Evolutionary conservation across 1,140 invertebrate genomes (phyloP).

Genomic region (Anastrepha obliqua): DNA sequence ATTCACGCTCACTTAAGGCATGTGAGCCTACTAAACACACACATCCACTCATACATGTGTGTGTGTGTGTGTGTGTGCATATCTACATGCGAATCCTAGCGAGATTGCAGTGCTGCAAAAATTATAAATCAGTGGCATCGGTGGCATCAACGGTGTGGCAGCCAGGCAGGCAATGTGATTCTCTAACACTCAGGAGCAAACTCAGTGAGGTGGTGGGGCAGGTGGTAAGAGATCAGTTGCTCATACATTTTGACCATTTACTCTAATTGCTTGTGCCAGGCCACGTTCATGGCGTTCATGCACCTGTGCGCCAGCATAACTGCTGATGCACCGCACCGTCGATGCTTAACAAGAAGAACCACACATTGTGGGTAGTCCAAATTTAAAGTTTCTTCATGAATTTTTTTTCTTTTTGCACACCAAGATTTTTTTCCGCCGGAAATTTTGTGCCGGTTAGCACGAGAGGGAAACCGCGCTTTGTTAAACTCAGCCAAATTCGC

Average conservation of each 20-base stretch:
- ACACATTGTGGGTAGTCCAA: not conserved
- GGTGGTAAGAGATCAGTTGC: not conserved
- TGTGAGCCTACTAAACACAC: not conserved
- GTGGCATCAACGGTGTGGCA: not conserved
- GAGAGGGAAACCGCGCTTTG: too few species aligned
- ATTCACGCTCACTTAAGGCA: conserved; percentile 10
- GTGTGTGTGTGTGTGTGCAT: not conserved
- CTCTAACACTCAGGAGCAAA: not conserved
- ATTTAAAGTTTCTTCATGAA: too few species aligned
- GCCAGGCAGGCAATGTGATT: not conserved
- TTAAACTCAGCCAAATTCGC: too few species aligned
- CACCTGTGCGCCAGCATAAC: not conserved
- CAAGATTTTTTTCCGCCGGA: too few species aligned
- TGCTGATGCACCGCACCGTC: not conserved
- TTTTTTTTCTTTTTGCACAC: too few species aligned
- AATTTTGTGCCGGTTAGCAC: too few species aligned
- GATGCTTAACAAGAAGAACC: conserved; percentile 7
- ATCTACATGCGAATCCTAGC: not conserved
- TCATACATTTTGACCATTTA: not conserved
- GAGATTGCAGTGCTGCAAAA: conserved; percentile 29
- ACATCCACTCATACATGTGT: not conserved
- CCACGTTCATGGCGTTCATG: not conserved
- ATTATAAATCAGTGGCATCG: not conserved
- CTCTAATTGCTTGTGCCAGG: conserved; percentile 38
- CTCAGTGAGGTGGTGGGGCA: not conserved